Percentiles rank a stretch among this genome's conserved stretches.
Conservation (phyloP, 1,140 invertebrate genomes). For the Acromyrmex heyeri region DNA sequence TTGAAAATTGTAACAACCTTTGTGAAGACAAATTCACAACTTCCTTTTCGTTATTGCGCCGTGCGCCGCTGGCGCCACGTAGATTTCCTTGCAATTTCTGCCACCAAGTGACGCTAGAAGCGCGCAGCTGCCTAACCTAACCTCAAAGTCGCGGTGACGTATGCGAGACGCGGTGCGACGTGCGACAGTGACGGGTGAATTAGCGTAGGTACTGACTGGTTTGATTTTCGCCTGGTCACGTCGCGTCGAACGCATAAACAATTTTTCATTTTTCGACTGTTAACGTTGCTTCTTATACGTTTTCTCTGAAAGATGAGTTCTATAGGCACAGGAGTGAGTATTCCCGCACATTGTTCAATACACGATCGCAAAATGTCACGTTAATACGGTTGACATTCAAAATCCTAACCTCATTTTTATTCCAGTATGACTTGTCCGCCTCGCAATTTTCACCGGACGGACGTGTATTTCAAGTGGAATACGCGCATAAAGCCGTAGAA, state of each 20-base stretch:
- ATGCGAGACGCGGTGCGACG: no score
- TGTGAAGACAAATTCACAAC: background rate
- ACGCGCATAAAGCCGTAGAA: constrained; percentile 99
- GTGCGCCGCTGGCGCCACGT: background rate
- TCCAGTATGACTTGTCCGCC: constrained; percentile 99
- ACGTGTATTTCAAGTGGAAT: constrained; percentile 99
- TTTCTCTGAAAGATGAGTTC: constrained; percentile 92
- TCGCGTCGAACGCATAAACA: constrained; percentile 53
- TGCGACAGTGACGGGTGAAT: no score
- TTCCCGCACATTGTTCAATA: constrained; percentile 43
- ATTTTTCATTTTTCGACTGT: constrained; percentile 50
- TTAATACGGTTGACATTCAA: background rate
- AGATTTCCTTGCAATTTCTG: background rate
- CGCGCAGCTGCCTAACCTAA: constrained; percentile 17
- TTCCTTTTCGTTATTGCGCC: background rate
- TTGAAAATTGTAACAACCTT: background rate
- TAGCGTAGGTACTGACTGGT: constrained; percentile 21
- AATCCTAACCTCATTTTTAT: constrained; percentile 80
- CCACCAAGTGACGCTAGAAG: background rate
- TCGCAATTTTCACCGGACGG: constrained; percentile 99
- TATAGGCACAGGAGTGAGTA: constrained; percentile 97
- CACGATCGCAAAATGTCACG: constrained; percentile 37
- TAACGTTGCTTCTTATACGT: background rate
- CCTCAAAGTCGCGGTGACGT: background rate
- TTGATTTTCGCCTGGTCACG: constrained; percentile 77